Conservation (phyloP, 1,140 invertebrate genomes). For the Drosophila lini region DNA sequence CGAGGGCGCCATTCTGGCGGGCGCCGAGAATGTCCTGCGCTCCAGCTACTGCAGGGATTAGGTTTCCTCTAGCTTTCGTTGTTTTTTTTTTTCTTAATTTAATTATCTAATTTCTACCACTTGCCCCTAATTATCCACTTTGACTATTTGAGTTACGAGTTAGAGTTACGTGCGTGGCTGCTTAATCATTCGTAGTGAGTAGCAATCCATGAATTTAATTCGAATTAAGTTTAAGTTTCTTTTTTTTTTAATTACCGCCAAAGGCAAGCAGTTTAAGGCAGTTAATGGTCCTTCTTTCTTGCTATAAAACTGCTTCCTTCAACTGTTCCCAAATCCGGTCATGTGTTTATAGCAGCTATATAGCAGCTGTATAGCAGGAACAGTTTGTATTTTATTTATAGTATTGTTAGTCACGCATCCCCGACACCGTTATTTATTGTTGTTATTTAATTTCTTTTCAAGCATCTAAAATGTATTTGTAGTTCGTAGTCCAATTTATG, state of each 20-base stretch:
- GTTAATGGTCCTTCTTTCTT: not conserved
- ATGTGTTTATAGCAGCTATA: slow-evolving; percentile 4
- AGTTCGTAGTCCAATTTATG: slow-evolving; percentile 27
- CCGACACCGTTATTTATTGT: slow-evolving; percentile 34
- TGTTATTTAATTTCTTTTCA: slow-evolving; percentile 38
- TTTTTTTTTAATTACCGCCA: not conserved
- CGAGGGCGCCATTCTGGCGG: slow-evolving; percentile 86
- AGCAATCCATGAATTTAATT: slow-evolving; percentile 12
- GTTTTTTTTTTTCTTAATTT: not conserved
- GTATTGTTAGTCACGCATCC: slow-evolving; percentile 49
- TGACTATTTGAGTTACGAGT: not conserved
- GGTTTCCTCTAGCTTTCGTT: not conserved
- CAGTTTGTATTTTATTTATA: slow-evolving; percentile 67
- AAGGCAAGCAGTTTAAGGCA: slow-evolving; percentile 2
- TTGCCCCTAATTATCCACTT: not conserved
- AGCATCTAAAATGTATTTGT: slow-evolving; percentile 25
- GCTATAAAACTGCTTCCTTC: slow-evolving; percentile 2
- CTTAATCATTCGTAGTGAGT: not conserved
- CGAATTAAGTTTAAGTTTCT: slow-evolving; percentile 1
- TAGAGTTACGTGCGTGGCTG: not conserved
- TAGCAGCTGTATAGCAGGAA: not conserved
- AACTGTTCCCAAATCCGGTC: not conserved
- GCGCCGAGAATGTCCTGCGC: slow-evolving; percentile 85
- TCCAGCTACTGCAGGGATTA: slow-evolving; percentile 85
- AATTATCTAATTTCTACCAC: not conserved